Conservation (phyloP, 1,140 invertebrate genomes). For the Meloidogyne exigua region DNA sequence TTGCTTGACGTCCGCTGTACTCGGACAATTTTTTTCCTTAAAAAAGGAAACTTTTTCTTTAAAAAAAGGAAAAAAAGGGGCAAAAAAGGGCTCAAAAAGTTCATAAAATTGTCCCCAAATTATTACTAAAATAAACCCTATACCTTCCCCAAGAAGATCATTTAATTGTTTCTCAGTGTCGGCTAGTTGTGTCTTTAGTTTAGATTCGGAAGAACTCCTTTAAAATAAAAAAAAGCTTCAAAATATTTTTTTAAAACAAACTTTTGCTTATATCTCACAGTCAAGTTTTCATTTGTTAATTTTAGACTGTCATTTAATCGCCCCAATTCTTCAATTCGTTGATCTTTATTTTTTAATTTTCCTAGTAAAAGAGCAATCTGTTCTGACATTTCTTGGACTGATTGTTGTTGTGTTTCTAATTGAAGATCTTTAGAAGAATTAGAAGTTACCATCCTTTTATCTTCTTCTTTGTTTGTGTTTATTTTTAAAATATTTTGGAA, state of each 20-base stretch:
- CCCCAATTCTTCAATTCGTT: slow-evolving; percentile 46
- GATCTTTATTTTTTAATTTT: slow-evolving; percentile 45
- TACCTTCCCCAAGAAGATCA: slow-evolving; percentile 55
- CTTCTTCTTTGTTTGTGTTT: slow-evolving; percentile 10
- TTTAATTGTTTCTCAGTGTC: slow-evolving; percentile 54
- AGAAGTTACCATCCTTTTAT: neutral
- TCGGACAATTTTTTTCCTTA: slow-evolving; percentile 34
- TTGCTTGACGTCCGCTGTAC: slow-evolving; percentile 33
- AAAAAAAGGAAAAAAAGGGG: too few species aligned
- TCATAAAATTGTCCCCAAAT: neutral
- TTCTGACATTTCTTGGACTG: slow-evolving; percentile 16
- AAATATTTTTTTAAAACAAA: neutral
- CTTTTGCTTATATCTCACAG: slow-evolving; percentile 48
- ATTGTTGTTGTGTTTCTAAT: neutral
- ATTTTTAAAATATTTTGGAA: slow-evolving; percentile 1
- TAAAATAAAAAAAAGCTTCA: slow-evolving; percentile 19
- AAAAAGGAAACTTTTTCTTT: neutral
- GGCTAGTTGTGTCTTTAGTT: slow-evolving; percentile 52
- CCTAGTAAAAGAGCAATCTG: slow-evolving; percentile 39
- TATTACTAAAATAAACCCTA: neutral
- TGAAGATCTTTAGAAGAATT: neutral
- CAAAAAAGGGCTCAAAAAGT: neutral
- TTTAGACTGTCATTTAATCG: slow-evolving; percentile 43
- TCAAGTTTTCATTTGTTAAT: slow-evolving; percentile 41
- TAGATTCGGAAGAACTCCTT: slow-evolving; percentile 35